These are phyloP conservation scores for Tetragonula clypearis DNA, from an alignment of 1,140 invertebrate species.

Conservation along the genomic window DNA sequence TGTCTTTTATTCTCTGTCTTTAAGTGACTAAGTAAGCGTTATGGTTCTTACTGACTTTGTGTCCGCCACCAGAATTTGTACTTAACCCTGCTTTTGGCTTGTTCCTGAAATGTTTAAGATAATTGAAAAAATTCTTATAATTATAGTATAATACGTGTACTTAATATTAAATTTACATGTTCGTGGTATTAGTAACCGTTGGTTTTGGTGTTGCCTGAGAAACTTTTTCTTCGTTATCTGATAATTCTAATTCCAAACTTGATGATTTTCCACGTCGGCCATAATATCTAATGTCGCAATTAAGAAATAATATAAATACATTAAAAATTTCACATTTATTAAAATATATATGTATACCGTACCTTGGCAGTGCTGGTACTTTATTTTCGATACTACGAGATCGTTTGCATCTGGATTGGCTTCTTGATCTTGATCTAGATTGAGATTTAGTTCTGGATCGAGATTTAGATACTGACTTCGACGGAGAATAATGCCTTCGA, in stretches of 20 bases:
- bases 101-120: slow-evolving; percentile 72
- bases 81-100: slow-evolving; percentile 83
- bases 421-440: slow-evolving; percentile 76
- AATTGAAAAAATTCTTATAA: slow-evolving; percentile 10
- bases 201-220: slow-evolving; percentile 68
- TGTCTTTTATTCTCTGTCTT: slow-evolving; percentile 71
- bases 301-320: slow-evolving; percentile 4
- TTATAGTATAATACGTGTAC: neutral
- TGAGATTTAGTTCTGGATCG: slow-evolving; percentile 69
- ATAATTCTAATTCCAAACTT: slow-evolving; percentile 79
- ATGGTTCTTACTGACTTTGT: slow-evolving; percentile 97
- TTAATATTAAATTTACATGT: slow-evolving; percentile 68
- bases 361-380: slow-evolving; percentile 77
- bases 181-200: slow-evolving; percentile 70
- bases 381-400: slow-evolving; percentile 77
- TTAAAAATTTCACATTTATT: neutral
- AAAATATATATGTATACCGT: slow-evolving; percentile 25
- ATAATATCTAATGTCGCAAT: slow-evolving; percentile 83
- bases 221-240: slow-evolving; percentile 78
- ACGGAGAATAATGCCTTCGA: slow-evolving; percentile 69
- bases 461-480: slow-evolving; percentile 73
- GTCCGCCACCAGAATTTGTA: slow-evolving; percentile 89
- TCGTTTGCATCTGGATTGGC: slow-evolving; percentile 73
- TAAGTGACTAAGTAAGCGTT: slow-evolving; percentile 83
- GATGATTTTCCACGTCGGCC: slow-evolving; percentile 84